Conservation (phyloP, 1,140 invertebrate species). For the Meloidogyne floridensis region DNA sequence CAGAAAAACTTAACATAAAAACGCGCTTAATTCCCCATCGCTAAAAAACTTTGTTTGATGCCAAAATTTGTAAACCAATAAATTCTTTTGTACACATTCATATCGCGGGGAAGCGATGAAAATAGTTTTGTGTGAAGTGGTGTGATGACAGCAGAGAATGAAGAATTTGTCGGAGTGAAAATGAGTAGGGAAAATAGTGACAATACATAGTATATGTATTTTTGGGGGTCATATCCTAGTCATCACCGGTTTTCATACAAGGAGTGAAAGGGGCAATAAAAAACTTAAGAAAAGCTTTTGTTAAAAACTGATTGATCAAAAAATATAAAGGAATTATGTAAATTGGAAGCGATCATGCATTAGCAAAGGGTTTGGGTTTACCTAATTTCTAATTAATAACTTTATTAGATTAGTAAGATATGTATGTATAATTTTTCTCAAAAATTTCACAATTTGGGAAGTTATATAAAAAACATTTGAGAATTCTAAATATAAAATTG, state of each 20-base stretch:
- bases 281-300: too few relatives aligned
- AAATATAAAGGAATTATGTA: too few relatives aligned
- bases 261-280: background rate
- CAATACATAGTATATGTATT: background rate
- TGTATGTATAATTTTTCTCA: too few relatives aligned
- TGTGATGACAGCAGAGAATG: background rate
- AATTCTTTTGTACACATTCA: background rate
- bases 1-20: conserved; percentile 58
- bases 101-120: background rate
- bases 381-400: background rate
- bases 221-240: background rate
- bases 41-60: background rate
- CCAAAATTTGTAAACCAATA: background rate
- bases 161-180: background rate
- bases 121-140: background rate
- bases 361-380: background rate
- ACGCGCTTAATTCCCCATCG: too few relatives aligned
- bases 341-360: too few relatives aligned
- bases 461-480: too few relatives aligned
- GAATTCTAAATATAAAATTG: too few relatives aligned
- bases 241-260: background rate
- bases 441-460: too few relatives aligned
- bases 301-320: too few relatives aligned
- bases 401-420: too few relatives aligned
- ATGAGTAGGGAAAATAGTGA: background rate